Base-by-base conservation (phyloP, 1,140 invertebrate species). In the Gryon sp. region DNA sequence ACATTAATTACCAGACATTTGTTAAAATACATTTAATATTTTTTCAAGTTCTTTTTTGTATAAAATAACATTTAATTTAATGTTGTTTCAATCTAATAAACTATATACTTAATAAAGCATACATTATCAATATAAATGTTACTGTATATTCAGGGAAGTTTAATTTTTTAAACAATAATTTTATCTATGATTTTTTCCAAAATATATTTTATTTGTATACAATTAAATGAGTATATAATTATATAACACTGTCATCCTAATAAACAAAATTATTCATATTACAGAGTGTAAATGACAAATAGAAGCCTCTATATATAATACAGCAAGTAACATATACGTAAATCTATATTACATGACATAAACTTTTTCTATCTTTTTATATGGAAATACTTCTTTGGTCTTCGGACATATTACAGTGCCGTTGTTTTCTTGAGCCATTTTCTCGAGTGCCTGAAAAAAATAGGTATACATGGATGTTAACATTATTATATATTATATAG, bases 341-440 rank as follows among this genome's bases (percentile, higher is more conserved):
- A 59, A 48, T 24, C 14, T 76, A 45, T 55, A 77, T 94, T 93
- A 98, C 96, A 98, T 97, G 15, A 99, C 96, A 86, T 94, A 99
- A 20, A 98, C 97, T 89, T 98, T 98, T 86, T 98, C 96, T 22
- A 95, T 94, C 86, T 96, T 95, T 81, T 95, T 95, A 84, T 96
- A 93, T 32, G 93, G 91, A 89, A 95, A 98, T 65, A 94, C 92
- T 86, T 96, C 94, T 89, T 96, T 96, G 41, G 96, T 98, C 85
- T 96, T 93, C 11, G 97, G 96, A 86, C 97, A 99, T 48, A 95
- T 94, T 19, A 98, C 92, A 80, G 93, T 93, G 9, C 96, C 96
- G 79, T 94, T 92, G 84, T 98, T 97, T 81, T 95, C 93, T 79
- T 92, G 90, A 82, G 97, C 95, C 94, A 98, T 97, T 84, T 95